These are phyloP conservation scores for Teleopsis dalmanni DNA, from an alignment of 1,140 invertebrate species.

Conservation along the genomic window DNA sequence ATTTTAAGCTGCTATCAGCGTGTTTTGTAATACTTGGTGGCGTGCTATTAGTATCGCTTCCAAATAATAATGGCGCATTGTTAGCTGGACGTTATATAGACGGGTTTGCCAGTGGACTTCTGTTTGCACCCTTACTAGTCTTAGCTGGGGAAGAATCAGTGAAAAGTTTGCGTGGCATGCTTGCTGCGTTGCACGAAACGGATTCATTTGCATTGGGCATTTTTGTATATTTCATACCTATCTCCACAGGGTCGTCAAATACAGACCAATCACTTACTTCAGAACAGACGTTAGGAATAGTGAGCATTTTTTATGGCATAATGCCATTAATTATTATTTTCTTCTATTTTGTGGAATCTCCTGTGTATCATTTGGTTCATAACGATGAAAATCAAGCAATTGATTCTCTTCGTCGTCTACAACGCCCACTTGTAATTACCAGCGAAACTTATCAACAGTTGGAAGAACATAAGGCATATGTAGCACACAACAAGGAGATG, in stretches of 20 bases:
- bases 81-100: slow-evolving; percentile 30
- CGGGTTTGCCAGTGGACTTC: slow-evolving; percentile 28
- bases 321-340: too few relatives aligned
- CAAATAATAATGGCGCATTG: slow-evolving; percentile 14
- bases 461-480: slow-evolving; percentile 24
- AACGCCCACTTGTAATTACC: slow-evolving; percentile 3
- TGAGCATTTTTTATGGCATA: too few relatives aligned
- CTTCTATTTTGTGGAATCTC: slow-evolving; percentile 30
- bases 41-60: slow-evolving; percentile 22
- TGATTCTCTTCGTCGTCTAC: slow-evolving; percentile 9
- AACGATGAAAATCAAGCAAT: slow-evolving; percentile 24
- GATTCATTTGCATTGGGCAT: slow-evolving; percentile 27
- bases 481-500: slow-evolving; percentile 16
- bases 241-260: too few relatives aligned
- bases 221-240: slow-evolving; percentile 24
- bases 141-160: slow-evolving; percentile 26
- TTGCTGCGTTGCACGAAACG: slow-evolving; percentile 24
- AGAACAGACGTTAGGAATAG: too few relatives aligned
- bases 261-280: too few relatives aligned
- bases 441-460: slow-evolving; percentile 14
- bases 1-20: slow-evolving; percentile 14
- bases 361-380: slow-evolving; percentile 23
- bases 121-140: slow-evolving; percentile 29
- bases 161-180: slow-evolving; percentile 17
- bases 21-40: slow-evolving; percentile 24